These are phyloP conservation scores for Fopius arisanus DNA, from an alignment of 1,140 invertebrate genomes.

Conservation along the genomic window DNA sequence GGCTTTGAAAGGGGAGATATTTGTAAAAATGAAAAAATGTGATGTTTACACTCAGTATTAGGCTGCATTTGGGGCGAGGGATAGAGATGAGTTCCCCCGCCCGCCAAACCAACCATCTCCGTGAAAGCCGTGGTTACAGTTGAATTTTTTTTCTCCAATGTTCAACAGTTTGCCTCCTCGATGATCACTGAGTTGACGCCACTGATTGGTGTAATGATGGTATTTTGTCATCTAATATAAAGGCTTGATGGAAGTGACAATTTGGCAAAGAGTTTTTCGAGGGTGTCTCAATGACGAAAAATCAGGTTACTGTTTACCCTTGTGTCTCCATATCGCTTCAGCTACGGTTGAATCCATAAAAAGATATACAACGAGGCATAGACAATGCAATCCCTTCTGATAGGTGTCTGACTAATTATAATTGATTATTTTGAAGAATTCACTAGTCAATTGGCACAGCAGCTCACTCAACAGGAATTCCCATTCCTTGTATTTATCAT, in stretches of 20 bases:
- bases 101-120: constrained; percentile 64
- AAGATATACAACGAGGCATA: too few relatives aligned
- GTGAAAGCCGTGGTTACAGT: constrained; percentile 63
- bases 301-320: too few relatives aligned
- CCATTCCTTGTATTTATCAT: too few relatives aligned
- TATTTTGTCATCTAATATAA: neutral
- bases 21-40: neutral
- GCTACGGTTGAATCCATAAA: too few relatives aligned
- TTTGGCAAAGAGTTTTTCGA: too few relatives aligned
- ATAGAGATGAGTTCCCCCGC: constrained; percentile 63
- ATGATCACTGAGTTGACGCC: neutral
- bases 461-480: too few relatives aligned
- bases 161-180: neutral
- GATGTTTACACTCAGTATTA: constrained; percentile 58
- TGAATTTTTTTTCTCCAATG: constrained; percentile 25
- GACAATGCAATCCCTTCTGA: too few relatives aligned
- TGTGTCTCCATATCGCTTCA: too few relatives aligned
- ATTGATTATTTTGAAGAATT: too few relatives aligned
- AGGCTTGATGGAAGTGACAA: neutral
- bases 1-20: neutral
- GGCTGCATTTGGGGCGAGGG: constrained; percentile 64
- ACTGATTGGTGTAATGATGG: neutral
- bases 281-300: too few relatives aligned
- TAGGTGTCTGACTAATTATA: too few relatives aligned
- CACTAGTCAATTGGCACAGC: too few relatives aligned